Evolutionary conservation across 2,888 invertebrate genomes (phyloP).

Genomic region (Tiliacea aurago): DNA sequence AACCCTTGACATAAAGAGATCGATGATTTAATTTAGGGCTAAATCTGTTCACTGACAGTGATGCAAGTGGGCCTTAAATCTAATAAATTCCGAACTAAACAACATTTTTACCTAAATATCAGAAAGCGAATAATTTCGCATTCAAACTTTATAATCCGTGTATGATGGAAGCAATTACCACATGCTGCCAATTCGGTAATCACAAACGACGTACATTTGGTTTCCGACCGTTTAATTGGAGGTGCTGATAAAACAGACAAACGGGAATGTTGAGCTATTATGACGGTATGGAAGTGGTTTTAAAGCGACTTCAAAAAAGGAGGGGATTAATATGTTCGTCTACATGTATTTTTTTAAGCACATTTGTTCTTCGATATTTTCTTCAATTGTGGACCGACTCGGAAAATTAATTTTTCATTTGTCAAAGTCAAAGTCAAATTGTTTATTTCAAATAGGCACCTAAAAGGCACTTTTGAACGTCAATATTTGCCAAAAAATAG

Average conservation of each 20-base stretch:
- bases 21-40: not conserved
- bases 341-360: no score
- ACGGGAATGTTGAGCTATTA: conserved; percentile 49
- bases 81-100: not conserved
- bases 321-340: no score
- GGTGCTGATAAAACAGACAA: conserved; percentile 73
- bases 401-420: no score
- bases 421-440: no score
- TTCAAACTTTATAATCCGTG: conserved; percentile 25
- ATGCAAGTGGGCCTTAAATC: not conserved
- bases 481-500: no score
- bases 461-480: no score
- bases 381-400: no score
- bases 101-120: not conserved
- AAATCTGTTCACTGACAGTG: not conserved
- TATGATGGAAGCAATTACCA: conserved; percentile 65
- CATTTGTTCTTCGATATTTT: no score
- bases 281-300: not conserved
- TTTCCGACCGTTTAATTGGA: conserved; percentile 73
- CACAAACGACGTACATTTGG: conserved; percentile 71
- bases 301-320: no score
- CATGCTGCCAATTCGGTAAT: conserved; percentile 68
- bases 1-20: not conserved
- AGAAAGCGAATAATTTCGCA: conserved; percentile 7
- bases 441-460: no score